Evolutionary conservation across 2,888 invertebrate genomes (phyloP).

Genomic region (Trichogramma dendrolimi): DNA sequence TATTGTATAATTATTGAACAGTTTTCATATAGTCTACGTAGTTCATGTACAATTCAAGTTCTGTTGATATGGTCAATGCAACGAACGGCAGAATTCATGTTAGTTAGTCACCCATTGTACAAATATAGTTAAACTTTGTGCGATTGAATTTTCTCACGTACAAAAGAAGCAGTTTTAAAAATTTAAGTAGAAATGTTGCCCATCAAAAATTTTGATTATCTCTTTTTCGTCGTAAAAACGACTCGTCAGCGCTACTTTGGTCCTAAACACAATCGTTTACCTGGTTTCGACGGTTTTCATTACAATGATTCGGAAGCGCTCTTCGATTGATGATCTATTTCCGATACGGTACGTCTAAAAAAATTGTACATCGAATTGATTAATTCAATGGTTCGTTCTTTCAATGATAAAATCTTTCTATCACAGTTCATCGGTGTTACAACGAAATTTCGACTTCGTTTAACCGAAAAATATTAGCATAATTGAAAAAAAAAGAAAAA

Average conservation of each 20-base stretch:
- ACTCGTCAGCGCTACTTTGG: too few species aligned
- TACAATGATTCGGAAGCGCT: too few species aligned
- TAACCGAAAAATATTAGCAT: constrained; percentile 23
- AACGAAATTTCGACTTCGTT: constrained; percentile 29
- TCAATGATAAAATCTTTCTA: constrained; percentile 44
- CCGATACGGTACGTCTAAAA: too few species aligned
- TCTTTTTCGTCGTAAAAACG: too few species aligned
- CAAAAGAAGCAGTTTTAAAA: neutral
- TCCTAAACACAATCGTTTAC: too few species aligned
- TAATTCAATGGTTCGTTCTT: constrained; percentile 1
- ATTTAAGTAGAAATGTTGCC: too few species aligned
- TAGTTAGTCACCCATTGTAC: neutral
- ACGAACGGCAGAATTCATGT: neutral
- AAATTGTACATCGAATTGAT: too few species aligned
- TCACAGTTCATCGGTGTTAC: constrained; percentile 48
- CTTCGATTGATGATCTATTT: too few species aligned
- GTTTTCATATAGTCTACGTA: constrained; percentile 31
- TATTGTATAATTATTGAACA: constrained; percentile 30
- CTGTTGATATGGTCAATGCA: constrained; percentile 23
- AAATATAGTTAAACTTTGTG: neutral
- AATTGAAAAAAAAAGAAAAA: constrained; percentile 19
- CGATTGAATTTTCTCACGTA: neutral
- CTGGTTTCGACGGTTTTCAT: too few species aligned
- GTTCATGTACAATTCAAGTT: constrained; percentile 39
- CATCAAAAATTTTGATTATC: too few species aligned